Evolutionary conservation across 1,140 invertebrate genomes (phyloP).

Genomic region (Eriosoma lanigerum): DNA sequence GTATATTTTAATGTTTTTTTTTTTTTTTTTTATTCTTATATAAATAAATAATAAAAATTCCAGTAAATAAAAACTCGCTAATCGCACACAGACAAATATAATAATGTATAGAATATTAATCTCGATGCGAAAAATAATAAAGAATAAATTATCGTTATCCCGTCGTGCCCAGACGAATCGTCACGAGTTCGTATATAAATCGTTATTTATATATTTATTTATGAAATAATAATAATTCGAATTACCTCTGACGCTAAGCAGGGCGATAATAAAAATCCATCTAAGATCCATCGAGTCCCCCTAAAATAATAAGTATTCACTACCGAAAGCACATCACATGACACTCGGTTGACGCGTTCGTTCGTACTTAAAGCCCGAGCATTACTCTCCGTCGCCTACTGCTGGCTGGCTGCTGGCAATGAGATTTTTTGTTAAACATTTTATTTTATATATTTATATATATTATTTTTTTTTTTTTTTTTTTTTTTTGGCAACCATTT

Average conservation of each 20-base stretch:
- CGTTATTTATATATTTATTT: too few relatives aligned
- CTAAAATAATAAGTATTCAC: slow-evolving; percentile 44
- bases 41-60: not conserved
- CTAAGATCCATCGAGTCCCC: slow-evolving; percentile 50
- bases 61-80: not conserved
- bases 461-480: too few relatives aligned
- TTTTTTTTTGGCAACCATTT: slow-evolving; percentile 45
- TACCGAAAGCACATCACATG: slow-evolving; percentile 51
- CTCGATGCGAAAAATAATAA: not conserved
- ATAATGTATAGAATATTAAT: not conserved
- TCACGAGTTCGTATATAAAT: too few relatives aligned
- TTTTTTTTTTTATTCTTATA: not conserved
- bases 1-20: not conserved
- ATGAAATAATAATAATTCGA: not conserved
- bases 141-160: too few relatives aligned
- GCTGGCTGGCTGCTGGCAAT: slow-evolving; percentile 35
- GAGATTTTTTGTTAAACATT: slow-evolving; percentile 47
- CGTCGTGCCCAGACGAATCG: too few relatives aligned
- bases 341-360: slow-evolving; percentile 49
- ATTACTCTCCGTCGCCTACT: slow-evolving; percentile 26
- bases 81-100: not conserved
- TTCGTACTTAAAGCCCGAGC: slow-evolving; percentile 35
- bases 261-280: slow-evolving; percentile 46
- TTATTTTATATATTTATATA: too few relatives aligned
- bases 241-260: slow-evolving; percentile 44